Percentiles rank a stretch among this genome's conserved stretches.
phyloP scores from a whole-genome alignment of 2,888 invertebrate species.

The Monochamus alternatus region DNA sequence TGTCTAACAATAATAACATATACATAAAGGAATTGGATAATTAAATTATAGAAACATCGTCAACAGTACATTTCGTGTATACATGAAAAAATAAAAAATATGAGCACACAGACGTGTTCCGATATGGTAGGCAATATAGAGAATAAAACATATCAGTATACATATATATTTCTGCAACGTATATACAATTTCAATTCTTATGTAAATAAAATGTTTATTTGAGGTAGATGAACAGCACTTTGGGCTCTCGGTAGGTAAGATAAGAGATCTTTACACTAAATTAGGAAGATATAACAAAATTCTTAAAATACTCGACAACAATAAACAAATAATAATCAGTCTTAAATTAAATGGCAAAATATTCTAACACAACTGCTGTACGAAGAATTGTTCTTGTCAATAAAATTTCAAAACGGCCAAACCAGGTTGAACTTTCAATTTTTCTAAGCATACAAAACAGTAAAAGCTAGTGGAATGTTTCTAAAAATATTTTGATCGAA shows the following conservation, averaged over 20 bases:
- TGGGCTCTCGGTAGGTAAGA: constrained; percentile 47
- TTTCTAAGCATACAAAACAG: constrained; percentile 40
- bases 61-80: constrained; percentile 60
- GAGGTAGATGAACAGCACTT: constrained; percentile 65
- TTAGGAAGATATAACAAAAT: constrained; percentile 56
- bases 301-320: constrained; percentile 61
- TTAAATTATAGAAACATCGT: constrained; percentile 64
- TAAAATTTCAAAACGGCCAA: constrained; percentile 40
- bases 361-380: constrained; percentile 58
- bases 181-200: constrained; percentile 42
- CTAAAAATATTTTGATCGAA: constrained; percentile 50
- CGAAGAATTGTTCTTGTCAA: constrained; percentile 57
- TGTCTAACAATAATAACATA: constrained; percentile 66
- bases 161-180: constrained; percentile 46
- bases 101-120: constrained; percentile 59
- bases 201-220: constrained; percentile 50
- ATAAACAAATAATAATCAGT: constrained; percentile 69
- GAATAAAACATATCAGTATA: constrained; percentile 61
- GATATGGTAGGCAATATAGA: constrained; percentile 62
- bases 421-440: constrained; percentile 25
- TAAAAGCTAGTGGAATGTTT: constrained; percentile 60
- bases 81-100: constrained; percentile 58
- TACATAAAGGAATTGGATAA: constrained; percentile 66
- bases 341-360: constrained; percentile 70
- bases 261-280: constrained; percentile 47